These are phyloP conservation scores for Mythimna albipuncta DNA, from an alignment of 2,888 invertebrate species.

Conservation along the genomic window DNA sequence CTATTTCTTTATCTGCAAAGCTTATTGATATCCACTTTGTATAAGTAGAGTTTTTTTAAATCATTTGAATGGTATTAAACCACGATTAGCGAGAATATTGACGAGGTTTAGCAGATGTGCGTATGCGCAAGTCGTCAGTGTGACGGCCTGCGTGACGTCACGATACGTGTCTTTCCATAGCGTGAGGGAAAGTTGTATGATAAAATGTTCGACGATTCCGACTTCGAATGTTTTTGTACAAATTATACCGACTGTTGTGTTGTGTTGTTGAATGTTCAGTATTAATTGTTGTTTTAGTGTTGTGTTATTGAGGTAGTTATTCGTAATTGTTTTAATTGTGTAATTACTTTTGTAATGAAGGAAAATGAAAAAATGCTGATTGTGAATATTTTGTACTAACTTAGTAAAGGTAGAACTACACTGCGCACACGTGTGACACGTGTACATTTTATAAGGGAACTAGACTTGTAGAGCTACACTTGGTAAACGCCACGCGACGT, in stretches of 20 bases:
- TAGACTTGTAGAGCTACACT: too few relatives aligned
- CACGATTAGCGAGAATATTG: constrained; percentile 40
- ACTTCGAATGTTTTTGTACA: constrained; percentile 41
- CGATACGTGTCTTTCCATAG: constrained; percentile 70
- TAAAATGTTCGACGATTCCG: constrained; percentile 61
- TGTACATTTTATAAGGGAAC: too few relatives aligned
- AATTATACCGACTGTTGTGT: constrained; percentile 27
- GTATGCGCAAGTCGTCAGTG: constrained; percentile 39
- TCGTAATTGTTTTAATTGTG: constrained; percentile 44
- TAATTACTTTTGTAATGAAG: constrained; percentile 21
- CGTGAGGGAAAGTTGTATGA: constrained; percentile 75
- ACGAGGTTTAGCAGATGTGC: constrained; percentile 53
- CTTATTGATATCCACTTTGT: not conserved
- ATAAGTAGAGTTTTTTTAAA: constrained; percentile 1
- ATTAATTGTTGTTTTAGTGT: constrained; percentile 44
- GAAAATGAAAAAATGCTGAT: not conserved
- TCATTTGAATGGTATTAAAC: constrained; percentile 35
- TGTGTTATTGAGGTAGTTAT: constrained; percentile 26
- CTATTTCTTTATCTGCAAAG: too few relatives aligned
- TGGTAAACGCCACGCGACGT: too few relatives aligned
- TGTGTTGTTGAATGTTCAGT: constrained; percentile 13
- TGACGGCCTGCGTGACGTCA: constrained; percentile 51
- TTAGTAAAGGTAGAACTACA: not conserved
- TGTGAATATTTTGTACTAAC: not conserved
- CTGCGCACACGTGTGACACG: too few relatives aligned